Evolutionary conservation across 2,113 vertebrate genomes (phyloP).

Genomic region (Chionomys nivalis): DNA sequence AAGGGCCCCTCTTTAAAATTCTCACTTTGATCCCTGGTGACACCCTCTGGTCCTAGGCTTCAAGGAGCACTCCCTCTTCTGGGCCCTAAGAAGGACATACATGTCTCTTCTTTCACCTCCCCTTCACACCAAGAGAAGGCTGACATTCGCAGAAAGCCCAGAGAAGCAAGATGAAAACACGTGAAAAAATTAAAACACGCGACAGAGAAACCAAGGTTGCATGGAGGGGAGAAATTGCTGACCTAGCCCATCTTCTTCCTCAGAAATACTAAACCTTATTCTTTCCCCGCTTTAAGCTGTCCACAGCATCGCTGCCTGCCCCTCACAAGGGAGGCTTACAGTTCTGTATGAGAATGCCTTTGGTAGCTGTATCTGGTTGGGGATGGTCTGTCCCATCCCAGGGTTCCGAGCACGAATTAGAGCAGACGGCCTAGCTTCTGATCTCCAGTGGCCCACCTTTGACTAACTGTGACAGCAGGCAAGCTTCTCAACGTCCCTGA

Average conservation of each 20-base stretch:
- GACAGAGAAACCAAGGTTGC: background rate
- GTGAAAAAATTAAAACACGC: background rate
- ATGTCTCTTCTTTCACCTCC: slow-evolving; percentile 62
- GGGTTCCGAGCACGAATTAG: background rate
- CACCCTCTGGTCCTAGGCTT: background rate
- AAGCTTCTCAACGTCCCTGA: background rate
- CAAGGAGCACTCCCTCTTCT: background rate
- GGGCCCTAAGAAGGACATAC: slow-evolving; percentile 28
- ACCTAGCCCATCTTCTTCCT: background rate
- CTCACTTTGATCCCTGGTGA: slow-evolving; percentile 25
- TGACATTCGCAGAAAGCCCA: slow-evolving; percentile 75
- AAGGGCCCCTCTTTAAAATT: background rate
- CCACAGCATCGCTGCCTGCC: background rate
- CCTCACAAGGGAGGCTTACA: background rate
- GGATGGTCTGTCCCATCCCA: background rate
- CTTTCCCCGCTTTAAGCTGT: background rate
- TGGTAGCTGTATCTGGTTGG: background rate
- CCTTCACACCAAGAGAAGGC: slow-evolving; percentile 67
- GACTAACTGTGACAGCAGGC: background rate
- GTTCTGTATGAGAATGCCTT: background rate
- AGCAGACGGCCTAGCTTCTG: background rate
- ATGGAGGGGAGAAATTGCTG: background rate
- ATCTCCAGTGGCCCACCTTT: background rate
- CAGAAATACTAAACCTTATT: background rate
- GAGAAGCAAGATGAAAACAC: slow-evolving; percentile 65